A percentile compares a stretch with the other conserved stretches of the same genome.
Conservation (phyloP, 2,113 vertebrate species). For the Vulpes lagopus region DNA sequence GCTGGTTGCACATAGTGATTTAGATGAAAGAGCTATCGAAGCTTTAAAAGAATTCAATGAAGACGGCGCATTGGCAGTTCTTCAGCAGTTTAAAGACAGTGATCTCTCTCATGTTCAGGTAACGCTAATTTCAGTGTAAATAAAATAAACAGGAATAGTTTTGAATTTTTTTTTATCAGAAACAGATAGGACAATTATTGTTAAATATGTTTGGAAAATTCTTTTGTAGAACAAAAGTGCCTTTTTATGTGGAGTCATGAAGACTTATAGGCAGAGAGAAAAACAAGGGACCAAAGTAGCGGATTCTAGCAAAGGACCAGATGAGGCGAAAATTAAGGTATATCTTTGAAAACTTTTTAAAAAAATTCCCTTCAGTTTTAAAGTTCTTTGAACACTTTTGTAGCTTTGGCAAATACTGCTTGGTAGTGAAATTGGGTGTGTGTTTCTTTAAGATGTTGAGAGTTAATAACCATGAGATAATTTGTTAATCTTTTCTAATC, state of each 20-base stretch:
- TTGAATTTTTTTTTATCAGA: neutral
- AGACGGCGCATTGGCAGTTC: conserved; percentile 97
- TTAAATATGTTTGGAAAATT: conserved; percentile 67
- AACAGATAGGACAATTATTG: neutral
- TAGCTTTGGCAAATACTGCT: conserved; percentile 34
- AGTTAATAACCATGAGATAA: neutral
- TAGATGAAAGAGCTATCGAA: conserved; percentile 98
- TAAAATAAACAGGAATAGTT: conserved; percentile 60
- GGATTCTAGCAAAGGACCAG: conserved; percentile 97
- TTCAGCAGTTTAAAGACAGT: conserved; percentile 99
- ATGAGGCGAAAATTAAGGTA: conserved; percentile 98
- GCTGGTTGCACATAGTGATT: conserved; percentile 97
- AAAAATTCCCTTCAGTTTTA: neutral
- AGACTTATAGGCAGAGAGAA: conserved; percentile 98
- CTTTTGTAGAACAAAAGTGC: conserved; percentile 99
- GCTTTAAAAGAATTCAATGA: conserved; percentile 99
- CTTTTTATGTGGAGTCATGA: conserved; percentile 99
- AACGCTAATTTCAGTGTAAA: conserved; percentile 72
- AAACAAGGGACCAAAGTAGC: conserved; percentile 98
- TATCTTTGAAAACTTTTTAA: conserved; percentile 65
- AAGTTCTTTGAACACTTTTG: neutral
- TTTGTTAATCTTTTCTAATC: neutral
- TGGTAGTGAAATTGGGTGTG: neutral
- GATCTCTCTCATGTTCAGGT: conserved; percentile 99
- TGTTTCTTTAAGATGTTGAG: conserved; percentile 23